Conservation (phyloP, 2,888 invertebrate species). For the Aporophyla nigra region DNA sequence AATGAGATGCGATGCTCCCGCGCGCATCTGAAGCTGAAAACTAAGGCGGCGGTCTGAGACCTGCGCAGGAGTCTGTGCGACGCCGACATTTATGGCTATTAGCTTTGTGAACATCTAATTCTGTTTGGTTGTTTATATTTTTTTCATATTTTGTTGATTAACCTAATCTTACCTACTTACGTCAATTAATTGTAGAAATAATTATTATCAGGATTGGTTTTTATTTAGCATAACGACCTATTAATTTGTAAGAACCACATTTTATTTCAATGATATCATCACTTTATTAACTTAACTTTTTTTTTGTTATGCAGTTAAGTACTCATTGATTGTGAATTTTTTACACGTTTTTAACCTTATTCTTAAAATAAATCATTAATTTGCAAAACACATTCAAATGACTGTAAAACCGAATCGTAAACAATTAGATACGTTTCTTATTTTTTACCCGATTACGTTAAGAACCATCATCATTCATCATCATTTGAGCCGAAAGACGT, state of each 20-base stretch:
- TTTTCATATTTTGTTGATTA: background rate
- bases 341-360: background rate
- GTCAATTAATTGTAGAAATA: background rate
- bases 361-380: background rate
- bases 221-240: background rate
- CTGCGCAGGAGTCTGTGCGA: constrained; percentile 31
- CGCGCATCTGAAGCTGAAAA: constrained; percentile 76
- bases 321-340: background rate
- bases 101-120: constrained; percentile 5
- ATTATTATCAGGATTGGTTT: background rate
- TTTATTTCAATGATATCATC: constrained; percentile 21
- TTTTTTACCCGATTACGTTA: background rate
- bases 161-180: background rate
- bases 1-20: constrained; percentile 66
- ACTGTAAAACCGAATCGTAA: background rate
- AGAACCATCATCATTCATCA: too few species aligned
- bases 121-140: background rate
- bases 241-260: background rate
- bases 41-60: constrained; percentile 67
- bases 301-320: background rate
- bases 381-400: constrained; percentile 1
- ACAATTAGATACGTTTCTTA: background rate
- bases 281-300: background rate
- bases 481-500: too few species aligned
- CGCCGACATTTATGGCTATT: constrained; percentile 25